These are phyloP conservation scores for Alviniconcha strummeri DNA, from an alignment of 2,888 invertebrate genomes.

Conservation along the genomic window DNA sequence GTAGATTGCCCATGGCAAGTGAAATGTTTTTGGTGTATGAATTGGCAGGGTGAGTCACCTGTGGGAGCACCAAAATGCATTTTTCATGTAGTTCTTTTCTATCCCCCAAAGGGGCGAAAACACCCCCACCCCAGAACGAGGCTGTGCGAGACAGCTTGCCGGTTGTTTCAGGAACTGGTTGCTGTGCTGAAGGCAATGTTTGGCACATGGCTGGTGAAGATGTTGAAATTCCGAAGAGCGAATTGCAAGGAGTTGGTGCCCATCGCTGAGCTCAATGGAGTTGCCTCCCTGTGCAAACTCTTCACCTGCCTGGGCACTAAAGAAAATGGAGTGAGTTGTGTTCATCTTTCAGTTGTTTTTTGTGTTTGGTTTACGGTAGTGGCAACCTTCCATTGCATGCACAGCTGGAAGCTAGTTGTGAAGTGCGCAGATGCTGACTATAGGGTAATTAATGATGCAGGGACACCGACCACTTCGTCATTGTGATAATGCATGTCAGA, in stretches of 20 bases:
- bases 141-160: too few relatives aligned
- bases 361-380: not conserved
- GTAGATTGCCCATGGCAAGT: too few relatives aligned
- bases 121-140: too few relatives aligned
- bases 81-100: too few relatives aligned
- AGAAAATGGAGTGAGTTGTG: constrained; percentile 77
- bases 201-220: constrained; percentile 74
- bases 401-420: not conserved
- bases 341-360: not conserved
- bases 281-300: constrained; percentile 85
- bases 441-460: too few relatives aligned
- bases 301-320: constrained; percentile 81
- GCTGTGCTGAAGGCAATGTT: constrained; percentile 70
- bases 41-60: too few relatives aligned
- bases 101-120: too few relatives aligned
- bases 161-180: constrained; percentile 46
- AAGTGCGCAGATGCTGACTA: too few relatives aligned
- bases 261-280: constrained; percentile 85
- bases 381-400: not conserved
- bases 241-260: constrained; percentile 83
- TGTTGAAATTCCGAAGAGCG: constrained; percentile 82
- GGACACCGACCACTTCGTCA: too few relatives aligned
- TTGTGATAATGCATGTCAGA: too few relatives aligned
- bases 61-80: too few relatives aligned
- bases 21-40: too few relatives aligned